Conservation (phyloP, 2,888 invertebrate genomes). For the Thereva unica region DNA sequence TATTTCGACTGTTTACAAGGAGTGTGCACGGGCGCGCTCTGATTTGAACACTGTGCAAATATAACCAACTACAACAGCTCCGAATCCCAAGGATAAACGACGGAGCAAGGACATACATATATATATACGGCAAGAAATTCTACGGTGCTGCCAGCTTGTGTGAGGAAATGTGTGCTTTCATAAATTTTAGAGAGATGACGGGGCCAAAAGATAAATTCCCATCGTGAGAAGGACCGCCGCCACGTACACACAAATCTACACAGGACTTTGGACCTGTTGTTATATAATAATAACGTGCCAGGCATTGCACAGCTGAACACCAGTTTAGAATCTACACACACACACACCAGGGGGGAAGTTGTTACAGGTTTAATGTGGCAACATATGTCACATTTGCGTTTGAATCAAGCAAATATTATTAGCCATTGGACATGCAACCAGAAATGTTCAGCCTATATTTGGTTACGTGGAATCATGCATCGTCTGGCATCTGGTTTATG, state of each 20-base stretch:
- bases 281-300: neutral
- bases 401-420: too few relatives aligned
- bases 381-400: too few relatives aligned
- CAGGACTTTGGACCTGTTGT: neutral
- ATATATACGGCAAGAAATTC: neutral
- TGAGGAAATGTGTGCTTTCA: conserved; percentile 2
- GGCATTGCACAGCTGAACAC: too few relatives aligned
- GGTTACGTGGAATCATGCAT: too few relatives aligned
- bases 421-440: too few relatives aligned
- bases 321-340: too few relatives aligned
- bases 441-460: too few relatives aligned
- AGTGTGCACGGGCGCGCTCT: neutral
- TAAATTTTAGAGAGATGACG: conserved; percentile 22
- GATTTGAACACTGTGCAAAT: neutral
- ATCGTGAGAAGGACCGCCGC: conserved; percentile 12
- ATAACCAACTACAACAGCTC: neutral
- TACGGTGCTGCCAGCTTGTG: neutral
- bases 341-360: too few relatives aligned
- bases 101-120: neutral
- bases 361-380: too few relatives aligned
- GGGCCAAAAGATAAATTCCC: conserved; percentile 12
- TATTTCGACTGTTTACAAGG: conserved; percentile 19
- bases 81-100: neutral
- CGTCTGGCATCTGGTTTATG: too few relatives aligned
- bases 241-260: neutral